phyloP scores from a whole-genome alignment of 1,140 invertebrate species.

The Oscheius sp. region DNA sequence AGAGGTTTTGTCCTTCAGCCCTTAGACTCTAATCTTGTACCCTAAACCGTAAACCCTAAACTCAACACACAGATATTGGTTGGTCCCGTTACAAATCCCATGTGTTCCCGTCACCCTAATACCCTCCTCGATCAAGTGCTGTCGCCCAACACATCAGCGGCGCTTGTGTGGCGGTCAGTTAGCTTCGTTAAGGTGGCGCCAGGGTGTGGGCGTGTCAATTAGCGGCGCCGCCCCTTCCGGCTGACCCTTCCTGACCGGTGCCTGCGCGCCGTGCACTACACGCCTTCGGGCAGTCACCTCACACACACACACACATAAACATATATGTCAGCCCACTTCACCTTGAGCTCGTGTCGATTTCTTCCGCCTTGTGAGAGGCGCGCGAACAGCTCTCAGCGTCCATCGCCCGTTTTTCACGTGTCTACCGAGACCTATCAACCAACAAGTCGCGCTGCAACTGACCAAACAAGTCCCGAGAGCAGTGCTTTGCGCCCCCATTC shows the following conservation, averaged over 20 bases:
- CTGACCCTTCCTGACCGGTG: slow-evolving; percentile 7
- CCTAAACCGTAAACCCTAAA: too few relatives aligned
- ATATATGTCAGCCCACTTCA: too few relatives aligned
- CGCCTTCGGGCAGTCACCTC: not conserved
- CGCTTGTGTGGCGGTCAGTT: slow-evolving; percentile 9
- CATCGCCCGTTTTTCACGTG: slow-evolving; percentile 9
- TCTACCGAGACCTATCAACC: slow-evolving; percentile 5
- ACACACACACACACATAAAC: too few relatives aligned
- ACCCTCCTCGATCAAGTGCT: not conserved
- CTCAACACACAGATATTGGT: too few relatives aligned
- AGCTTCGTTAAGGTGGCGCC: slow-evolving; percentile 2
- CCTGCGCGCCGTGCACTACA: not conserved
- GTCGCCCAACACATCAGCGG: slow-evolving; percentile 1
- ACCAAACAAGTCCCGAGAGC: slow-evolving; percentile 12
- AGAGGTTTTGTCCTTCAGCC: too few relatives aligned
- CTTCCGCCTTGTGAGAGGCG: slow-evolving; percentile 3
- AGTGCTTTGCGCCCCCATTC: not conserved
- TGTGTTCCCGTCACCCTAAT: not conserved
- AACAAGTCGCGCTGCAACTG: not conserved
- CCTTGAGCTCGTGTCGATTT: slow-evolving; percentile 1
- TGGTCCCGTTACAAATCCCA: too few relatives aligned
- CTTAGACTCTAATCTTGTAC: too few relatives aligned
- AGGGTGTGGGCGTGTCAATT: slow-evolving; percentile 10
- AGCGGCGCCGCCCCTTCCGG: not conserved
- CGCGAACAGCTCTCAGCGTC: slow-evolving; percentile 10